Evolutionary conservation across 1,140 invertebrate genomes (phyloP).

Genomic region (Araneus ventricosus): DNA sequence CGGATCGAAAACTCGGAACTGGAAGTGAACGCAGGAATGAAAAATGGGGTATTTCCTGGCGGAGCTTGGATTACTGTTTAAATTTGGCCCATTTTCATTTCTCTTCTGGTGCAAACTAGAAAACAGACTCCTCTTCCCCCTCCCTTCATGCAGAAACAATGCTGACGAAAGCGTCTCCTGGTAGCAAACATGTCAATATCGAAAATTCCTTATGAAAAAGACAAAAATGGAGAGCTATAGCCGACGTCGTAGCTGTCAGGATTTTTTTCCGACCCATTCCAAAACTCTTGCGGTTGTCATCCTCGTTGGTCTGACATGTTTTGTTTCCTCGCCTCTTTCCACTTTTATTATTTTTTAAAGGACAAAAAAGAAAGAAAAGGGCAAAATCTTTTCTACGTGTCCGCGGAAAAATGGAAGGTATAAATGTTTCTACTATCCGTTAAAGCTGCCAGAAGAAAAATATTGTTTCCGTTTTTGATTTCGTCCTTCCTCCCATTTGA

Average conservation of each 20-base stretch:
- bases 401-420: constrained; percentile 59
- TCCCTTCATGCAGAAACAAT: constrained; percentile 43
- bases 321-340: constrained; percentile 59
- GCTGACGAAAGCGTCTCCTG: constrained; percentile 30
- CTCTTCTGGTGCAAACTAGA: constrained; percentile 1
- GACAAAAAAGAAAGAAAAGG: constrained; percentile 2
- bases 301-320: constrained; percentile 66
- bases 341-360: constrained; percentile 41
- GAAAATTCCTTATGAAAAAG: constrained; percentile 33
- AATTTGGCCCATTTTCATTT: constrained; percentile 8
- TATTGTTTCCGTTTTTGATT: constrained; percentile 72
- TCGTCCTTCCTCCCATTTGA: constrained; percentile 43
- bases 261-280: constrained; percentile 45
- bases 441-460: constrained; percentile 62
- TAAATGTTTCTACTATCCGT: constrained; percentile 67
- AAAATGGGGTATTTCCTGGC: neutral
- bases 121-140: neutral
- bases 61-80: neutral
- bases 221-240: constrained; percentile 11
- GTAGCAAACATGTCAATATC: constrained; percentile 60
- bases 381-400: constrained; percentile 44
- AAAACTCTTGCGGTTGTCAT: constrained; percentile 71
- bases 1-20: neutral
- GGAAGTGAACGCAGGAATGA: neutral
- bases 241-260: constrained; percentile 48